These are phyloP conservation scores for Keiferia lycopersicella DNA, from an alignment of 2,888 invertebrate genomes.

Conservation along the genomic window DNA sequence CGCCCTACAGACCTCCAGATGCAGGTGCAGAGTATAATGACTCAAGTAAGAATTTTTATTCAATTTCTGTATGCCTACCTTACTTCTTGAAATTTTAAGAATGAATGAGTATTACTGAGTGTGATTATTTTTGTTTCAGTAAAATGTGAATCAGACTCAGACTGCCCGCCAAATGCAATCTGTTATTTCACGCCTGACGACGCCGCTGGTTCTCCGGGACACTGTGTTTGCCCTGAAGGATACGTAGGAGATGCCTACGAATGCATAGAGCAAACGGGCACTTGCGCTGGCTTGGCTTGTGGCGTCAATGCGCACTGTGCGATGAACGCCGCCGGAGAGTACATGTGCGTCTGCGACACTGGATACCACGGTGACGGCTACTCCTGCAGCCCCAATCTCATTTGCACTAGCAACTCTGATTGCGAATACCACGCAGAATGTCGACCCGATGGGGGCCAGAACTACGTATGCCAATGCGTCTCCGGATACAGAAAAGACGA, in stretches of 20 bases:
- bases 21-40: conserved; percentile 39
- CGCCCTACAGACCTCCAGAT: conserved; percentile 31
- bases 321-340: conserved; percentile 84
- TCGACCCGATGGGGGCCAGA: conserved; percentile 79
- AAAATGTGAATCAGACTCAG: conserved; percentile 87
- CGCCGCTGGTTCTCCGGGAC: conserved; percentile 45
- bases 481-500: conserved; percentile 86
- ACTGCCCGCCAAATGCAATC: conserved; percentile 91
- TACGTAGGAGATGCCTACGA: conserved; percentile 91
- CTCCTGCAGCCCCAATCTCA: conserved; percentile 85
- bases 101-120: not conserved
- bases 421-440: conserved; percentile 89
- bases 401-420: conserved; percentile 83
- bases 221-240: conserved; percentile 91
- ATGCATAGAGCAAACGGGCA: conserved; percentile 80
- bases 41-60: conserved; percentile 49
- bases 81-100: too few species aligned
- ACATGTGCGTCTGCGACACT: conserved; percentile 88
- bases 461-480: conserved; percentile 89
- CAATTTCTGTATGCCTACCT: not conserved
- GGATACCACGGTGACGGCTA: conserved; percentile 93
- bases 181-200: conserved; percentile 83
- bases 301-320: conserved; percentile 88
- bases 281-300: conserved; percentile 77
- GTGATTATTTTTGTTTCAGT: conserved; percentile 71